phyloP scores from a whole-genome alignment of 2,797 vertebrate species.

The Naso thynnoides region DNA sequence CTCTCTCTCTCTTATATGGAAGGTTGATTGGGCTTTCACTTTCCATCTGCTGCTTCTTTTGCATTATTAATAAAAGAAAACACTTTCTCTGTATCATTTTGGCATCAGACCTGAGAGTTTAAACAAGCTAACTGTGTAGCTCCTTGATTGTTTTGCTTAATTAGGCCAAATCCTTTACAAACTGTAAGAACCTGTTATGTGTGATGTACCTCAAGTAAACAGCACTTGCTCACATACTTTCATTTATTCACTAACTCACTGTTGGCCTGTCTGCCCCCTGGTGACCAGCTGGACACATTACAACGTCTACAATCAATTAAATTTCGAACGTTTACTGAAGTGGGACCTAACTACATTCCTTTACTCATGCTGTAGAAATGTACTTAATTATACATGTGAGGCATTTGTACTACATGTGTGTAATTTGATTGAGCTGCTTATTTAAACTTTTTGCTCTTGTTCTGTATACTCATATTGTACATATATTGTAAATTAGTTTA shows the following conservation, averaged over 20 bases:
- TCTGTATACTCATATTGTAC: background rate
- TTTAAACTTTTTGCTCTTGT: background rate
- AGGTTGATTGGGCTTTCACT: constrained; percentile 29
- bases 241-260: background rate
- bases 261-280: constrained; percentile 34
- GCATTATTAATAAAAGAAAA: constrained; percentile 43
- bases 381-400: background rate
- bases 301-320: background rate
- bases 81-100: background rate
- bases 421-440: background rate
- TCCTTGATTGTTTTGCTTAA: background rate
- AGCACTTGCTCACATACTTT: background rate
- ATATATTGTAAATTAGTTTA: too few species aligned
- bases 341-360: background rate
- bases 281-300: constrained; percentile 27
- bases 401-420: background rate
- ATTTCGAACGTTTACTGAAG: background rate
- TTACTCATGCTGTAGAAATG: background rate
- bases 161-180: background rate
- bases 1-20: background rate
- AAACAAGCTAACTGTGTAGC: background rate
- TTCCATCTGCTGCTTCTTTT: constrained; percentile 42
- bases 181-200: background rate
- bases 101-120: constrained; percentile 2
- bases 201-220: background rate